Evolutionary conservation across 2,888 invertebrate genomes (phyloP), one percentile per base, ranked within the genome.

Genomic region (Ditula angustiorana): DNA sequence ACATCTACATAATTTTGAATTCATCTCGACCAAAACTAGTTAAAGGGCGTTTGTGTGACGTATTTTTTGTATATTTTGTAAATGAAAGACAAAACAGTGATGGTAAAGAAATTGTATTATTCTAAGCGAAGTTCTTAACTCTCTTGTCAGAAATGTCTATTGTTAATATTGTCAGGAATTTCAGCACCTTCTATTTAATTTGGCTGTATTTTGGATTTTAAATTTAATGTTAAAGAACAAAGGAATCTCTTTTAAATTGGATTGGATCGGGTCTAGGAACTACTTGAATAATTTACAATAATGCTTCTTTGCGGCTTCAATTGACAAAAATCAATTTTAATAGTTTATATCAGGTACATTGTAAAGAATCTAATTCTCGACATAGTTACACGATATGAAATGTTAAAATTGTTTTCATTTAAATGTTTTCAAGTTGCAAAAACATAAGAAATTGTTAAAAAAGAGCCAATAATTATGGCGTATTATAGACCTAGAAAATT

Each of bases 11-110:
- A 24, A 47, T 35, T 28, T 28, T 10, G 35, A 53, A 47, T 56
- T 61, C 37, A 23, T 67, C 69, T 71, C 66, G 77, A 78, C 75
- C 77, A 77, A 78, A 70, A 4, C 55, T 74, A 76, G 68, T 21
- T 8, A 71, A 73, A 70, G 62, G 26, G 19, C 52, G 69, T 69
- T 69, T 55, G 63, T 71, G 64, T 71, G 61, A 61, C 33, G 35
- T 50, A 61, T 70, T 70, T 82, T 81, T 83, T 87, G 83, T 89
- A 88, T 84, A 86, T 86, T 87, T 85, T 87, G 81, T 87, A 86
- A 83, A 81, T 75, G 86, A 84, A 87, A 89, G 86, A 88, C 87
- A 79, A 69, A 60, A 85, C 83, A 88, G 87, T 89, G 88, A 89
- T 83, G 47, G 67, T 69, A 67, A 35, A 35, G 33, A 58, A 30